Evolutionary conservation across 2,888 invertebrate species (phyloP), one percentile per base, ranked within the genome.

Genomic region (Tenthredo livida): DNA sequence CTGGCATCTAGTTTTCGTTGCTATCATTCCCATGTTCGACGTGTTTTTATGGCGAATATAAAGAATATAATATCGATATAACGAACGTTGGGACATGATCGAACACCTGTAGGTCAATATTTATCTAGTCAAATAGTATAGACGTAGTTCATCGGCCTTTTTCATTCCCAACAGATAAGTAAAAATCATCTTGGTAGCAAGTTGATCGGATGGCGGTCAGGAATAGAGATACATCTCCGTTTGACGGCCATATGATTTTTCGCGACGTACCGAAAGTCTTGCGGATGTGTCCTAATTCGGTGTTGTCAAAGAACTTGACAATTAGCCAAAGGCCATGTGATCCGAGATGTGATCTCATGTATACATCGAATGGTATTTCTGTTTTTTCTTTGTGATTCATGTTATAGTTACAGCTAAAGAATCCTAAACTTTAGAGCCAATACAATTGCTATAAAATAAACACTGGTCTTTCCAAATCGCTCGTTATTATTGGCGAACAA

Each of bases 401-500:
- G 37, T 17, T n/a, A 17, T 9, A 33, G 70, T 70, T 29, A 70
- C n/a, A 54, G 61, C 21, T 61, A 10, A 37, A 37, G 70, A 70
- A 33, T 70, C 17, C 33, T n/a, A 17, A 70, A 70, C 70, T 70
- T 70, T 7, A 70, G 9, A 70, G 40, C 21, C 40, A 67, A 33
- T 33, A 33, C 43, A 40, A 43, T 43, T n/a, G 72, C 72, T 12
- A 10, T 40, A 73, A 73, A 73, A 73, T 43, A 21, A 43, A 43
- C 72, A 21, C 70, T 25, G 21, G 72, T 21, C n/a, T 73, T 37
- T 25, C 72, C 17, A 33, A 33, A 1, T 67, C 33, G 67, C 17
- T 33, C 29, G 67, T 67, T 67, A 33, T 33, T 67, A 67, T 67
- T 33, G 29, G 67, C 67, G 17, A 67, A 67, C 67, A 33, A 67